Conservation (phyloP, 2,113 vertebrate genomes). For the Platysteira castanea region DNA sequence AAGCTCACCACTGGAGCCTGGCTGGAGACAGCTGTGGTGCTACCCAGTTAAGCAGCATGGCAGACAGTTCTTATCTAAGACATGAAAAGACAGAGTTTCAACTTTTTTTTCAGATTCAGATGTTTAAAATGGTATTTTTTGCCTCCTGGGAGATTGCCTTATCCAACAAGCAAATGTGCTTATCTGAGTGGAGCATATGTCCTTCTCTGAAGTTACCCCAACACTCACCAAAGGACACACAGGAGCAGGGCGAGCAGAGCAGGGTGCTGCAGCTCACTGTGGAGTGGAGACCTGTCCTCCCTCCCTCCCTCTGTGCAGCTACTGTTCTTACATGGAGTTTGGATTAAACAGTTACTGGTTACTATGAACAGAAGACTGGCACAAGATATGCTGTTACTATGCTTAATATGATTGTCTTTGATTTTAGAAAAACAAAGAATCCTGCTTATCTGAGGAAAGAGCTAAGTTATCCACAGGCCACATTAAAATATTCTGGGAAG, state of each 20-base stretch:
- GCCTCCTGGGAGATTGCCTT: not conserved
- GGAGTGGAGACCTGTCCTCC: not conserved
- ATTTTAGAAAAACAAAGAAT: not conserved
- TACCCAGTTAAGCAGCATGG: not conserved
- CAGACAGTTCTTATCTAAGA: not conserved
- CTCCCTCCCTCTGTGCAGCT: not conserved
- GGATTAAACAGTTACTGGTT: not conserved
- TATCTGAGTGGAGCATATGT: not conserved
- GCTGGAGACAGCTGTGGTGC: not conserved
- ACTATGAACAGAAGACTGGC: not conserved
- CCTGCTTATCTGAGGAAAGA: not conserved
- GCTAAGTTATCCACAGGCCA: not conserved
- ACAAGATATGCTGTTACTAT: not conserved
- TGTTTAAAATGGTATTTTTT: not conserved
- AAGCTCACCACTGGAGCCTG: not conserved
- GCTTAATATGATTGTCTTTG: not conserved
- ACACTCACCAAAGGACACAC: fast-evolving
- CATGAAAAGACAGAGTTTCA: not conserved
- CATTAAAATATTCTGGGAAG: not conserved
- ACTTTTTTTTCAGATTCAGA: not conserved
- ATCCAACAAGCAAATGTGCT: not conserved
- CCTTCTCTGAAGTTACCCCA: not conserved
- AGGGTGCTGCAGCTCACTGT: not conserved
- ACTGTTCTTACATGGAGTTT: not conserved
- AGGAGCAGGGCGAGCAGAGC: not conserved